Base-by-base conservation (phyloP, 2,797 vertebrate genomes). In the Melanogrammus aeglefinus region DNA sequence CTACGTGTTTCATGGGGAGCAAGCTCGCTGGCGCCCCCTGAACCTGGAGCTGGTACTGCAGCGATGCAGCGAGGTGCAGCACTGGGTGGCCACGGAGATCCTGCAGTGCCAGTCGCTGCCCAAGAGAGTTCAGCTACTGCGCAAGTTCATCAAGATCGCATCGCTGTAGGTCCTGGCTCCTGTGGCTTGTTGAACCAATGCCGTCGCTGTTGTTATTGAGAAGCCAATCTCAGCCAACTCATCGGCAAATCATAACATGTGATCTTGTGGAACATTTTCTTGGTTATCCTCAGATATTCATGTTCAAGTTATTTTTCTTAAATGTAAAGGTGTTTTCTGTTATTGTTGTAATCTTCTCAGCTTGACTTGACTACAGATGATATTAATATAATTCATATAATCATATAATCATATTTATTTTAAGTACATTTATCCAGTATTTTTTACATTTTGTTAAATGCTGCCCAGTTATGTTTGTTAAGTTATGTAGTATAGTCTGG, bases 141-240 rank as follows among this genome's bases (percentile, higher is more conserved):
- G 97, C 88, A 99, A 98, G 91, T 97, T 98, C 89, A 97, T 99
- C 93, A 98, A 98, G 93, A 96, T 98, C 1, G 96, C 96, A 0
- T 96, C 96, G 6, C 94, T 98, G 97, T 98, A 91, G 96, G 96
- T 88, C 4, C 38, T n/a, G 14, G 73, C 33, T 44, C 21, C 18
- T 9, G 10, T n/a, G 73, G n/a, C 73, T 38, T 36, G 29, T 8
- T 36, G 33, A 39, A n/a, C 29, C 14, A 44, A 3, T 13, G 14
- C 41, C 3, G 41, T 57, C 18, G 47, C 18, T 57, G 21, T 57
- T 6, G 16, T 57, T 57, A 21, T 57, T 57, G 14, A 57, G 70
- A 29, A 72, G 29, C 27, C 12, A 71, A 6, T 18, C 29, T 16
- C 71, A 35, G 71, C 21, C 31, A 8, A 57, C 4, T 4, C 47